phyloP scores from a whole-genome alignment of 1,140 invertebrate genomes.

The Cyclina sinensis region DNA sequence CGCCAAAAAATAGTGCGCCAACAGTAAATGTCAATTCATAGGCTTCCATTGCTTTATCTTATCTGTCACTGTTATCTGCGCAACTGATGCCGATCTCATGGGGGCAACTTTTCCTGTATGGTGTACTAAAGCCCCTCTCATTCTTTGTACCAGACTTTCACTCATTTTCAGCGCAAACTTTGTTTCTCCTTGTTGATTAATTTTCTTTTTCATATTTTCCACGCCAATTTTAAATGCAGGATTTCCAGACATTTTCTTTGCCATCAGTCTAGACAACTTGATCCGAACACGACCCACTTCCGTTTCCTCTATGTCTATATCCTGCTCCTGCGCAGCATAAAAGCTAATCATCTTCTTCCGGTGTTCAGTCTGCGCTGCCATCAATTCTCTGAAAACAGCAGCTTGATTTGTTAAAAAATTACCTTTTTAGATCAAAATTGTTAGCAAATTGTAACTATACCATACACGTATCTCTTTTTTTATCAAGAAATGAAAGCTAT shows the following conservation, averaged over 20 bases:
- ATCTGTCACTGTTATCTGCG: not conserved
- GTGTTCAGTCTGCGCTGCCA: conserved; percentile 57
- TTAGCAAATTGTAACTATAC: too few relatives aligned
- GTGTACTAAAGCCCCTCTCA: not conserved
- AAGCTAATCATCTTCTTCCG: conserved; percentile 46
- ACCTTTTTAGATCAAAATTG: too few relatives aligned
- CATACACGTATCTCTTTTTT: too few relatives aligned
- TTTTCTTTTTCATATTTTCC: not conserved
- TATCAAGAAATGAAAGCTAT: too few relatives aligned
- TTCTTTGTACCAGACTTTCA: not conserved
- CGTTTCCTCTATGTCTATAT: conserved; percentile 30
- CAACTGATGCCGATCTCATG: not conserved
- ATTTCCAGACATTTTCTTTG: conserved; percentile 49
- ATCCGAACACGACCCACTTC: conserved; percentile 50
- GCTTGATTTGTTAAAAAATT: too few relatives aligned
- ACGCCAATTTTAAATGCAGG: conserved; percentile 42
- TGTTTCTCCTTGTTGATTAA: not conserved
- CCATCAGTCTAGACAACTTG: conserved; percentile 47
- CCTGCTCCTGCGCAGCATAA: conserved; percentile 10
- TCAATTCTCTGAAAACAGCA: conserved; percentile 55
- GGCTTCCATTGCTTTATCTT: conserved; percentile 12
- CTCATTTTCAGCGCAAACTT: not conserved
- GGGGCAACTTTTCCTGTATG: not conserved
- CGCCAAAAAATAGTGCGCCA: too few relatives aligned
- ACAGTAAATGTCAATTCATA: not conserved